These are phyloP conservation scores for Pogoniulus pusillus DNA, from an alignment of 2,797 vertebrate species.

Conservation along the genomic window DNA sequence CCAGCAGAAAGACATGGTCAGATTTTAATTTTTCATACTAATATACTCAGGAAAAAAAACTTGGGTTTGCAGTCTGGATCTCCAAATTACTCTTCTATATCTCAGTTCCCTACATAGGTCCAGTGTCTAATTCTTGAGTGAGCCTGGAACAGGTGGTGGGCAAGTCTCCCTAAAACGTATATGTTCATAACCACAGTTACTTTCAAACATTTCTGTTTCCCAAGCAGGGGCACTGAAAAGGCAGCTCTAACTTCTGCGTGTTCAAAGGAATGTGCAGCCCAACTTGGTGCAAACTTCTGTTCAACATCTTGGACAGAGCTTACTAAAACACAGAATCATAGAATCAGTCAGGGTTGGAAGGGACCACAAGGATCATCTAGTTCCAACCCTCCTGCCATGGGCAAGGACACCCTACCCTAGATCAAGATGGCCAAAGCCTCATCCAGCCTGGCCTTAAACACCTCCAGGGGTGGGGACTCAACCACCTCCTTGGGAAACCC, in stretches of 20 bases:
- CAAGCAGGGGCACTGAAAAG: background rate
- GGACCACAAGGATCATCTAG: no score
- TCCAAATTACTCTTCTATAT: background rate
- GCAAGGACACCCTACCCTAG: no score
- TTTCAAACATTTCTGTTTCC: background rate
- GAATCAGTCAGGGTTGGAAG: no score
- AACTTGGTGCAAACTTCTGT: background rate
- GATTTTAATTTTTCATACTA: background rate
- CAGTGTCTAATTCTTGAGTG: background rate
- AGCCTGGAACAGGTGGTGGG: background rate
- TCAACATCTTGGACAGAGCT: background rate
- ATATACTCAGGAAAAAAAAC: background rate
- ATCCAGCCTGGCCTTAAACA: no score
- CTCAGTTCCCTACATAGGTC: fast-evolving
- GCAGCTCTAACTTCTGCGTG: background rate
- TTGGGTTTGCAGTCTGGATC: background rate
- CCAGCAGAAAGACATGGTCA: background rate
- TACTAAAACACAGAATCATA: no score
- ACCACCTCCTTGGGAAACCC: no score
- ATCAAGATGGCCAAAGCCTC: no score
- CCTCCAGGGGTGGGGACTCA: no score
- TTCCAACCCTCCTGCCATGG: no score
- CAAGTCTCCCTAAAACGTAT: background rate
- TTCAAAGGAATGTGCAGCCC: background rate
- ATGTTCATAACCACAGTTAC: background rate